These are phyloP conservation scores for Xiphorhynchus erythropygius DNA, from an alignment of 2,797 vertebrate species.

Conservation along the genomic window DNA sequence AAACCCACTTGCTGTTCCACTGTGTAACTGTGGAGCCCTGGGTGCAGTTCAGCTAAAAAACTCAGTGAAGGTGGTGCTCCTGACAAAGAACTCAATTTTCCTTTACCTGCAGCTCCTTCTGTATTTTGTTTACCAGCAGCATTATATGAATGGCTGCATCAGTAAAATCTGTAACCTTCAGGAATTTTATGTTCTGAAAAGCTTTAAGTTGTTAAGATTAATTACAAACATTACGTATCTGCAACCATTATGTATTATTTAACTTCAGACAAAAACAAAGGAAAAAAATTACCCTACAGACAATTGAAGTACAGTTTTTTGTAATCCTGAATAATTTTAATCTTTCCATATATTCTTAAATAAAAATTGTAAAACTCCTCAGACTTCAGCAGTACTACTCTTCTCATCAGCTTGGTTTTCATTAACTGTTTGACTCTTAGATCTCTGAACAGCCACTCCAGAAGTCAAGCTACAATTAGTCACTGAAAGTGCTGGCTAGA, in stretches of 20 bases:
- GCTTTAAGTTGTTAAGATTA: background rate
- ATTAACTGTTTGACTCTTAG: background rate
- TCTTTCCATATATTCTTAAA: background rate
- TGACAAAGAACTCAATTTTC: background rate
- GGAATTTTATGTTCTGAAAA: background rate
- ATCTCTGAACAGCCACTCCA: background rate
- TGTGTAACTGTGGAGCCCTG: accelerated
- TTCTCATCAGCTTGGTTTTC: background rate
- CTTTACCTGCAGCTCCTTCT: background rate
- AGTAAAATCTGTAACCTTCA: background rate
- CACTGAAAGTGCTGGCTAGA: background rate
- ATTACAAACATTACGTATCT: background rate
- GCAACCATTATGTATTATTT: background rate
- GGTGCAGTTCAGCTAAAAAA: background rate
- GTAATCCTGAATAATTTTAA: background rate
- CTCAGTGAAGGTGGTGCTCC: background rate
- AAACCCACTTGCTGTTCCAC: background rate
- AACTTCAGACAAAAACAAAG: background rate
- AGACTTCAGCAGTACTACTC: background rate
- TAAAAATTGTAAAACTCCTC: background rate
- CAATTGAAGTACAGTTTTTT: background rate
- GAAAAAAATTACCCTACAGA: background rate
- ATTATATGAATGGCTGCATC: accelerated
- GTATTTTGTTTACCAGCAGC: background rate
- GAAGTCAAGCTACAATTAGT: background rate